These are phyloP conservation scores for Tenualosa thibaudeaui DNA, from an alignment of 2,797 vertebrate species.

Conservation along the genomic window DNA sequence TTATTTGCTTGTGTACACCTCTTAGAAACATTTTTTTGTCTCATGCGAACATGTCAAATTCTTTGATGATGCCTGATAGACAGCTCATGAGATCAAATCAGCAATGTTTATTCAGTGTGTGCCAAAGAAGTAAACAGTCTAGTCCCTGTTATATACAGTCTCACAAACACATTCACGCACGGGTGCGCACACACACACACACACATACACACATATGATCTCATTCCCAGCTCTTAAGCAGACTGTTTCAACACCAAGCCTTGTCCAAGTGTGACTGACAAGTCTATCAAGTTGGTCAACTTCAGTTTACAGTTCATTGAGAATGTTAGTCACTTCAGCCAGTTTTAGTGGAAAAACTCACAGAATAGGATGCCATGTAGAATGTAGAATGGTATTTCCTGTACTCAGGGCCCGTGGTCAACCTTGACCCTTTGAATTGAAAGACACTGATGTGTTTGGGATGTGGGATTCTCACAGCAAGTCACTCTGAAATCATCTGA, in stretches of 20 bases:
- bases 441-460: neutral
- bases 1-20: neutral
- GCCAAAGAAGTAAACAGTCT: conserved; percentile 4
- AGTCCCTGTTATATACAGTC: neutral
- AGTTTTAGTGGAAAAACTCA: too few relatives aligned
- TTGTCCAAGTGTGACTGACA: neutral
- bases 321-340: neutral
- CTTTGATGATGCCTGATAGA: neutral
- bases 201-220: neutral
- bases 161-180: neutral
- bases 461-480: neutral
- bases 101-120: neutral
- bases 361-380: neutral
- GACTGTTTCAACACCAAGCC: neutral
- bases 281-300: neutral
- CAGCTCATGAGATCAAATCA: conserved; percentile 15
- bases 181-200: neutral
- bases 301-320: neutral
- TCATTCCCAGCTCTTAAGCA: neutral
- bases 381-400: neutral
- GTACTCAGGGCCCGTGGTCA: neutral
- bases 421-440: neutral
- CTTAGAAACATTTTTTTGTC: too few relatives aligned
- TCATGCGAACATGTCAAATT: neutral
- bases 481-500: neutral